Evolutionary conservation across 2,797 vertebrate species (phyloP), one percentile per base, ranked within the genome.

Genomic region (Chaetodon trifasciatus): DNA sequence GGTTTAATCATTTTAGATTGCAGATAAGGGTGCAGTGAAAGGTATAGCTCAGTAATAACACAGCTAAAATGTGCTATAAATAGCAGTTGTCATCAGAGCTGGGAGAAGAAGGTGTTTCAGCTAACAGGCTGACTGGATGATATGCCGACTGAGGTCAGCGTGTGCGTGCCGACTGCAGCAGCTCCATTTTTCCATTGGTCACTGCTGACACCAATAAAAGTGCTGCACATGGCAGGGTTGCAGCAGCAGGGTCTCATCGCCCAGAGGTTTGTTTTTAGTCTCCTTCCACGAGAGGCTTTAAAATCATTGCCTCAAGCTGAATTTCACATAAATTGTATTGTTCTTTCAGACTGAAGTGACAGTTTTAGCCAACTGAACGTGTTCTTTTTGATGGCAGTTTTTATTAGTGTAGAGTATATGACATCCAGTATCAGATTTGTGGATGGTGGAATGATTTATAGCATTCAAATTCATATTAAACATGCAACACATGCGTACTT

Each of bases 21-120:
- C 50, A 92, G 91, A 93, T 94, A 92, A 92, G 87, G 84, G 87
- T 84, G 82, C 75, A 89, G 78, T 92, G 91, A 93, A 94, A 95
- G 91, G 82, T 89, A 88, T 86, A 89, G 67, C 81, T 70, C 57
- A 62, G 85, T 88, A 91, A 91, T 86, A 91, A 88, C 78, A 84
- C 69, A 16, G 84, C 84, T 85, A 74, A 84, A 86, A 90, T 77
- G 71, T 73, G 65, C 92, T 96, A 96, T 94, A 91, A 95, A 95
- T 96, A 96, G 91, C 60, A n/a, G 85, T 85, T 89, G 93, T 91
- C 91, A 95, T 89, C 84, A 91, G 92, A 94, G 91, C 82, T 81
- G 78, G 82, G 88, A 87, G 89, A 92, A 81, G 89, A 92, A 92
- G 89, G 87, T 92, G 91, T 93, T 90, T 85, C 87, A 88, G 85